Evolutionary conservation across 2,113 vertebrate species (phyloP), one percentile per base, ranked within the genome.

Genomic region (Nansenia antarctica): DNA sequence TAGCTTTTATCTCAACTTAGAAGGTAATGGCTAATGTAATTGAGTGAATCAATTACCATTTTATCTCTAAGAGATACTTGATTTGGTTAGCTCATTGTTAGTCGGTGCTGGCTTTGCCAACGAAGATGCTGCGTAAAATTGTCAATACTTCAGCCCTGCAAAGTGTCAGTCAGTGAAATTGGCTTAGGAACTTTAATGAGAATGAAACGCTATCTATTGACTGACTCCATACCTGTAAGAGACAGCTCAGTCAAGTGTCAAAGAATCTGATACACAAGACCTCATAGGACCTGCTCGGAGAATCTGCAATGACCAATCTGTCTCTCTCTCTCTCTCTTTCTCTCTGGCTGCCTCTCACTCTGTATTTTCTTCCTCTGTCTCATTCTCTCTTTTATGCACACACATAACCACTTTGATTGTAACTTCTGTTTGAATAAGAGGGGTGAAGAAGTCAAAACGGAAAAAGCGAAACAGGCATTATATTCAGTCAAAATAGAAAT

Each of bases 101-200:
- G 60, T 72, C 35, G 18, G 47, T 62, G 60, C 14, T 24, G 53
- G 22, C 42, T 32, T 30, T 53, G 62, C 66, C 15, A 45, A 47
- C 27, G 54, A 78, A 67, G 59, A 74, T 54, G 47, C 49, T 57
- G 60, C 54, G 57, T 54, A 42, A 42, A 42, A 34, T 35, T 72
- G 59, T 84, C 76, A 76, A 79, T 79, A 79, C 59, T 65, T 72
- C 54, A n/a, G 26, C 35, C 67, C 39, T 65, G 63, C 68, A 58
- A 72, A 67, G 75, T 57, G 65, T 55, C 70, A 75, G 62, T 63
- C 74, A 72, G 57, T 74, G 60, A 34, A 80, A 78, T 72, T 74
- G 71, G 62, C 65, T 72, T 32, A 62, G 67, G 61, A 52, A 76
- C 32, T 72, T 66, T 79, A 79, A 35, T 80, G 74, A 77, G 72